Evolutionary conservation across 2,797 vertebrate species (phyloP).

Genomic region (Lophius americanus): DNA sequence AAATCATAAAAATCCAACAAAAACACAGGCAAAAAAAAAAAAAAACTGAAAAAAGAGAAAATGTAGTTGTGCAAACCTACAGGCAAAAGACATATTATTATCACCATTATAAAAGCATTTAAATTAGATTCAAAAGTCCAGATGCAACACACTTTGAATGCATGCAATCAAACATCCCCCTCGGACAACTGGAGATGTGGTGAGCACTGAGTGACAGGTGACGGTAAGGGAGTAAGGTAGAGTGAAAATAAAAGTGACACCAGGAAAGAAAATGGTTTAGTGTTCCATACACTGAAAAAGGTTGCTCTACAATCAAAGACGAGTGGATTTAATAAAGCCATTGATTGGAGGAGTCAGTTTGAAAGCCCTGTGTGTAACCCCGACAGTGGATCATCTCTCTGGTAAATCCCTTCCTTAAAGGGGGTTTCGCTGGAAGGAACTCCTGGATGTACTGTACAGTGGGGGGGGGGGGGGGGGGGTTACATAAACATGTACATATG

Average conservation of each 20-base stretch:
- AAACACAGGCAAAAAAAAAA: slow-evolving; percentile 44
- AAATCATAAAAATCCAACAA: slow-evolving; percentile 63
- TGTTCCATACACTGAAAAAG: slow-evolving; percentile 60
- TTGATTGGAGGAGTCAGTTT: slow-evolving; percentile 68
- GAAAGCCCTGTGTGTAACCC: slow-evolving; percentile 69
- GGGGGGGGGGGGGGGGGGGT: too few species aligned
- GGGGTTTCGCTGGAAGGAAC: slow-evolving; percentile 66
- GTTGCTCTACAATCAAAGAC: slow-evolving; percentile 68
- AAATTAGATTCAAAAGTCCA: slow-evolving; percentile 72
- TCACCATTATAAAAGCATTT: slow-evolving; percentile 75
- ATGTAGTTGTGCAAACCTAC: slow-evolving; percentile 78
- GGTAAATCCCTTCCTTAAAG: slow-evolving; percentile 59
- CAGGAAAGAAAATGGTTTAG: slow-evolving; percentile 57
- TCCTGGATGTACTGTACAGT: slow-evolving; percentile 63
- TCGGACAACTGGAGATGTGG: slow-evolving; percentile 45
- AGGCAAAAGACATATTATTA: slow-evolving; percentile 65
- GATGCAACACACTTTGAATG: slow-evolving; percentile 72
- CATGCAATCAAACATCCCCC: slow-evolving; percentile 76
- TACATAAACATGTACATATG: slow-evolving; percentile 46
- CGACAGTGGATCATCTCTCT: slow-evolving; percentile 57
- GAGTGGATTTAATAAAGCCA: slow-evolving; percentile 65
- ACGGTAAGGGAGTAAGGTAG: slow-evolving; percentile 27
- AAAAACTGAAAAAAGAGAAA: slow-evolving; percentile 49
- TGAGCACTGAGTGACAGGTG: slow-evolving; percentile 60
- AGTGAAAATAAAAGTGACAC: slow-evolving; percentile 54